Percentiles rank a stretch among this genome's conserved stretches.
Conservation (phyloP, 2,888 invertebrate genomes). For the Metalampra italica region DNA sequence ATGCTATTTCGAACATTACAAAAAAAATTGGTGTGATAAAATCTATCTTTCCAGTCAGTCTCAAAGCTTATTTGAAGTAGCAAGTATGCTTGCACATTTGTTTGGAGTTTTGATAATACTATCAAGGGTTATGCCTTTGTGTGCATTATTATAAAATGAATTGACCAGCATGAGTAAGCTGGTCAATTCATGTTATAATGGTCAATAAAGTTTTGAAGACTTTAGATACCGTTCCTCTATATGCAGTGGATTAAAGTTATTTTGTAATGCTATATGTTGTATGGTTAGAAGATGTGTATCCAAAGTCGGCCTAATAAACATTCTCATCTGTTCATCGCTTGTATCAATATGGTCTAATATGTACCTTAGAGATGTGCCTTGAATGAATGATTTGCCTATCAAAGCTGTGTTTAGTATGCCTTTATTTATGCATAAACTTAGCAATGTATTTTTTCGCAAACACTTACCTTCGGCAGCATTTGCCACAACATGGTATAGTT, state of each 20-base stretch:
- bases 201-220: background rate
- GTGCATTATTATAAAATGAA: no score
- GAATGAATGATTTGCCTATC: conserved; percentile 48
- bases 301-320: conserved; percentile 33
- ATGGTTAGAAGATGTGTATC: conserved; percentile 36
- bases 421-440: conserved; percentile 37
- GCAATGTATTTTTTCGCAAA: conserved; percentile 30
- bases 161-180: no score
- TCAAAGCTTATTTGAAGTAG: no score
- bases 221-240: conserved; percentile 30
- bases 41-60: no score
- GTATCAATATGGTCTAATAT: conserved; percentile 36
- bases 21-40: no score
- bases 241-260: conserved; percentile 52
- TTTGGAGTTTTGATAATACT: no score
- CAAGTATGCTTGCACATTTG: no score
- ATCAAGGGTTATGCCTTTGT: no score
- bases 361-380: conserved; percentile 26
- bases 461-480: conserved; percentile 62
- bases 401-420: conserved; percentile 56
- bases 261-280: conserved; percentile 39
- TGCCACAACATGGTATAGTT: conserved; percentile 52
- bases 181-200: no score
- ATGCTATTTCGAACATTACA: no score
- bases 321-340: conserved; percentile 25